These are phyloP conservation scores for Sipunculus nudus DNA, from an alignment of 2,888 invertebrate species.

Conservation along the genomic window DNA sequence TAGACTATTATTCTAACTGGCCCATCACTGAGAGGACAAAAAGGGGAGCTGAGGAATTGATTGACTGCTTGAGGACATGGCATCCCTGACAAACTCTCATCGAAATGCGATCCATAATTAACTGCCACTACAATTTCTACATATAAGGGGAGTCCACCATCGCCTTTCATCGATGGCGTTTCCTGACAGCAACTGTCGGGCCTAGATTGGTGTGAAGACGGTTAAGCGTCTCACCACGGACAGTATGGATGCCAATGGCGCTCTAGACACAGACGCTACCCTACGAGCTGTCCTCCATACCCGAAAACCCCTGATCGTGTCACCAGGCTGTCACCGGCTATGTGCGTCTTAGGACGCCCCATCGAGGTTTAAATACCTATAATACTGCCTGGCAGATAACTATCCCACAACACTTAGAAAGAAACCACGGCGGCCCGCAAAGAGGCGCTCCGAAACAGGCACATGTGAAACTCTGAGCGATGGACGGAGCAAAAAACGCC, in stretches of 20 bases:
- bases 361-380: conserved; percentile 14
- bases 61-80: conserved; percentile 19
- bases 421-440: conserved; percentile 26
- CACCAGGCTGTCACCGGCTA: conserved; percentile 18
- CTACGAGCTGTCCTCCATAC: neutral
- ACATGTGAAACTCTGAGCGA: conserved; percentile 32
- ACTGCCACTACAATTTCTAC: conserved; percentile 28
- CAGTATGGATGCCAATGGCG: neutral
- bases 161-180: neutral
- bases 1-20: conserved; percentile 41
- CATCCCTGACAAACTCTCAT: conserved; percentile 39
- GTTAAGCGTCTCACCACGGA: neutral
- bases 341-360: conserved; percentile 13
- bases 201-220: neutral
- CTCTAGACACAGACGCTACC: neutral
- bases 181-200: neutral
- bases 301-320: conserved; percentile 12
- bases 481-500: conserved; percentile 30
- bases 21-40: neutral
- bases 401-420: conserved; percentile 6
- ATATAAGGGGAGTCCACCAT: conserved; percentile 27
- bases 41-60: conserved; percentile 7
- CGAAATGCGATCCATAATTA: conserved; percentile 43
- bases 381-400: conserved; percentile 15
- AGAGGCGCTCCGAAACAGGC: conserved; percentile 40